A percentile compares a stretch with the other conserved stretches of the same genome.
Conservation (phyloP, 2,113 vertebrate species). For the Carollia perspicillata region DNA sequence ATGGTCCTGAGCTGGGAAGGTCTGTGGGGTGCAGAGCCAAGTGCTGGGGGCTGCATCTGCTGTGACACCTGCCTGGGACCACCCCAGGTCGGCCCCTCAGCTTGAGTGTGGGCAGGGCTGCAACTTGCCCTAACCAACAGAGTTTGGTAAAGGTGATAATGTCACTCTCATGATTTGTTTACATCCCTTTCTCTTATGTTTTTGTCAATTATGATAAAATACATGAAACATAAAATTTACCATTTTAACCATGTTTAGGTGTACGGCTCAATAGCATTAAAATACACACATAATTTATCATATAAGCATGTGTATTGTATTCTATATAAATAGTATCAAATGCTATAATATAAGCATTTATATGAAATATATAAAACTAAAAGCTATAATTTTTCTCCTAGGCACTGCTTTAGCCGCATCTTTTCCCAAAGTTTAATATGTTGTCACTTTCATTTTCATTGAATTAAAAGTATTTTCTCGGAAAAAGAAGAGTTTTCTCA, state of each 20-base stretch:
- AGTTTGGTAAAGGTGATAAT: not conserved
- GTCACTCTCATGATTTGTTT: not conserved
- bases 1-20: not conserved
- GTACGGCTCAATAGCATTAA: not conserved
- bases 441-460: not conserved
- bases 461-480: not conserved
- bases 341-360: not conserved
- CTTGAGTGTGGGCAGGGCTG: not conserved
- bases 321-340: not conserved
- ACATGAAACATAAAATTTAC: not conserved
- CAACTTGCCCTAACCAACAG: not conserved
- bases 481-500: not conserved
- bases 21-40: not conserved
- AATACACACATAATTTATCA: not conserved
- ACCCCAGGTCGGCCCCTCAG: fast-evolving
- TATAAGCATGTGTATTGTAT: not conserved
- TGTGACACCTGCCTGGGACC: fast-evolving
- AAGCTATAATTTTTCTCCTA: not conserved
- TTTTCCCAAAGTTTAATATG: not conserved
- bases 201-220: not conserved
- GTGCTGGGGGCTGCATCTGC: not conserved
- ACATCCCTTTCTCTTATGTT: not conserved
- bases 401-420: not conserved
- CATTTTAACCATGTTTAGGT: not conserved
- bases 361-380: not conserved